A percentile compares a stretch with the other conserved stretches of the same genome.
These are phyloP conservation scores for Ochotona princeps DNA, from an alignment of 2,113 vertebrate species.

Conservation along the genomic window DNA sequence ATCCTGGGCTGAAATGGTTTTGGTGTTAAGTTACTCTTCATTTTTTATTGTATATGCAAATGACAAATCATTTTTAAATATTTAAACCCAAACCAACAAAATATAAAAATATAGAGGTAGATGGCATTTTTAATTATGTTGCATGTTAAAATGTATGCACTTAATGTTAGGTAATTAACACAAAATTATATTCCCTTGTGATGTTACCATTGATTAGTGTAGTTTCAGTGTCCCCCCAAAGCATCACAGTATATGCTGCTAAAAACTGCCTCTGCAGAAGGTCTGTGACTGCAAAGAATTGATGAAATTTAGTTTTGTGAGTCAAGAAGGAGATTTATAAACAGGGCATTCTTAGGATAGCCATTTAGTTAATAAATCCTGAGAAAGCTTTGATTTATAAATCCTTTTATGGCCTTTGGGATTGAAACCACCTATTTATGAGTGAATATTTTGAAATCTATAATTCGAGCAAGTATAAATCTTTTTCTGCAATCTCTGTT, in stretches of 20 bases:
- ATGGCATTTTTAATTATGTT: background rate
- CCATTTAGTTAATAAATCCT: conserved; percentile 78
- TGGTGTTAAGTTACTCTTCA: background rate
- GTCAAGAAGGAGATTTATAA: conserved; percentile 76
- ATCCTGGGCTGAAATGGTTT: background rate
- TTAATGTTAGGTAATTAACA: conserved; percentile 21
- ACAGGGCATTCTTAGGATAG: conserved; percentile 65
- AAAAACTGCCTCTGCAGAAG: background rate
- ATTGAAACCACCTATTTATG: conserved; percentile 73
- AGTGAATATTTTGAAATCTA: conserved; percentile 70
- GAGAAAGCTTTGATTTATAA: conserved; percentile 78
- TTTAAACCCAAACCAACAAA: background rate
- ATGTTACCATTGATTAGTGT: background rate
- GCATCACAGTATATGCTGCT: background rate
- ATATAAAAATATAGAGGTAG: background rate
- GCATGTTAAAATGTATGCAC: background rate
- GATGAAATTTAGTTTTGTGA: conserved; percentile 63
- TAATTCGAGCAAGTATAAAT: conserved; percentile 72
- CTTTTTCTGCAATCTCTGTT: conserved; percentile 58
- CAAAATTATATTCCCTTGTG: background rate
- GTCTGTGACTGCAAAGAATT: background rate
- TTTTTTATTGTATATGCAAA: background rate
- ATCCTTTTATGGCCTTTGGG: conserved; percentile 69
- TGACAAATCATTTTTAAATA: background rate
- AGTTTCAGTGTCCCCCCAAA: background rate